A percentile compares a stretch with the other conserved stretches of the same genome.
These are phyloP conservation scores for Sebastes goodei DNA, from an alignment of 2,797 vertebrate species.

Conservation along the genomic window DNA sequence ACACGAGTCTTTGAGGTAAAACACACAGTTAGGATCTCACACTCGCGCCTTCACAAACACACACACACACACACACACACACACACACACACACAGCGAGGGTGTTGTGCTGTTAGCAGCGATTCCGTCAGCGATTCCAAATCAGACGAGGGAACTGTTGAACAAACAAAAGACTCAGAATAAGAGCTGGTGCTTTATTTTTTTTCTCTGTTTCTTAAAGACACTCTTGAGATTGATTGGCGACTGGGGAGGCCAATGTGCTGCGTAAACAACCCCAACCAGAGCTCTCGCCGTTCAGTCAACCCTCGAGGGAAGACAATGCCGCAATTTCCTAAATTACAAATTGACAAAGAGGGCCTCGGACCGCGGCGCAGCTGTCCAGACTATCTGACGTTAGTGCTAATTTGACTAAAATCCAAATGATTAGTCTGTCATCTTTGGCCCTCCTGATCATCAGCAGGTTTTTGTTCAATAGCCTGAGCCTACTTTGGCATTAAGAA, in stretches of 20 bases:
- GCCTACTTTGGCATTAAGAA: not conserved
- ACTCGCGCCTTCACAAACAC: not conserved
- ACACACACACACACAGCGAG: not conserved
- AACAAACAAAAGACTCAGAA: conserved; percentile 57
- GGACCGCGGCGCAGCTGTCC: conserved; percentile 23
- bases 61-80: not conserved
- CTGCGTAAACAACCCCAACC: conserved; percentile 68
- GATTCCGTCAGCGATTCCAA: conserved; percentile 38
- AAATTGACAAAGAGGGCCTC: conserved; percentile 72
- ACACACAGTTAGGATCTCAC: conserved; percentile 38
- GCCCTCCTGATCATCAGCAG: conserved; percentile 25
- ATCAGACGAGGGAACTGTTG: conserved; percentile 43
- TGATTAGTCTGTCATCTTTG: conserved; percentile 40
- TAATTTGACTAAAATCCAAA: conserved; percentile 66
- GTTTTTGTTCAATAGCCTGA: conserved; percentile 10
- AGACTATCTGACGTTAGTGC: conserved; percentile 46
- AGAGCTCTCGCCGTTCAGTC: conserved; percentile 45
- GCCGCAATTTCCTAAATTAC: conserved; percentile 75
- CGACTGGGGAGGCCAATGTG: conserved; percentile 60
- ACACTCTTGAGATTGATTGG: conserved; percentile 66
- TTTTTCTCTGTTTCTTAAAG: conserved; percentile 26
- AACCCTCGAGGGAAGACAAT: conserved; percentile 66
- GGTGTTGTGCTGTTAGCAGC: conserved; percentile 47
- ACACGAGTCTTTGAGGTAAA: conserved; percentile 57
- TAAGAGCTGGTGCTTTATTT: conserved; percentile 42